Base-by-base conservation (phyloP, 1,140 invertebrate species). In the Pogonomyrmex barbatus region DNA sequence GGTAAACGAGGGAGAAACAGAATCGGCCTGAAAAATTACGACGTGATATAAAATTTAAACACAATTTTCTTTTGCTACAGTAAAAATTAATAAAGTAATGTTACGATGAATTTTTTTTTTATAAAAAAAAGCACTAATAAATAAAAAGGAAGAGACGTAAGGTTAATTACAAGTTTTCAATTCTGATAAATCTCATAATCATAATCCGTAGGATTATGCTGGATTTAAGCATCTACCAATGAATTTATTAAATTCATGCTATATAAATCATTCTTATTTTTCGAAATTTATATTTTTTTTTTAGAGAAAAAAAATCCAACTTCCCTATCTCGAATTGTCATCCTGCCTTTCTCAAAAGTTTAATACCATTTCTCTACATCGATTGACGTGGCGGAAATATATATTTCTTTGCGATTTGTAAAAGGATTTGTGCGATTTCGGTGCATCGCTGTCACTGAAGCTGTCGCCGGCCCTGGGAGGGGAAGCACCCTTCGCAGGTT, bases 1-100 rank as follows among this genome's bases (percentile, higher is more conserved):
- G 24, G 76, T 67, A 12, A 33, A 33, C 12, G 70, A 85, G 3
- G 33, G 10, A 75, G 78, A 85, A 56, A 78, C 70, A 75, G 78
- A 12, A 14, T n/a, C 45, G 33, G 50, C 39, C 24, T 79, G 62
- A 36, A 67, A 17, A 79, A 52, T 39, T 4, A 47, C 30, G 36
- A 14, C 42, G 4, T 77, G 42, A 30, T 62, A 47, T 42, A 47
- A 83, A 50, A 63, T 54, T 63, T 47, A 36, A 78, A 50, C 30
- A 6, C 0, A 17, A 4, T 17, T 6, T 68, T 33, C 5, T 47
- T 50, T 17, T 65, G 9, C n/a, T 42, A 33, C 68, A 45, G 62
- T 33, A 77, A 47, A 77, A 62, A 42, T 79, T 39, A 17, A 67
- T 33, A 56, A 2, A 10, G 30, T 30, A n/a, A 47, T 45, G 14